Conservation (phyloP, 1,140 invertebrate genomes). For the Sogatella furcifera region DNA sequence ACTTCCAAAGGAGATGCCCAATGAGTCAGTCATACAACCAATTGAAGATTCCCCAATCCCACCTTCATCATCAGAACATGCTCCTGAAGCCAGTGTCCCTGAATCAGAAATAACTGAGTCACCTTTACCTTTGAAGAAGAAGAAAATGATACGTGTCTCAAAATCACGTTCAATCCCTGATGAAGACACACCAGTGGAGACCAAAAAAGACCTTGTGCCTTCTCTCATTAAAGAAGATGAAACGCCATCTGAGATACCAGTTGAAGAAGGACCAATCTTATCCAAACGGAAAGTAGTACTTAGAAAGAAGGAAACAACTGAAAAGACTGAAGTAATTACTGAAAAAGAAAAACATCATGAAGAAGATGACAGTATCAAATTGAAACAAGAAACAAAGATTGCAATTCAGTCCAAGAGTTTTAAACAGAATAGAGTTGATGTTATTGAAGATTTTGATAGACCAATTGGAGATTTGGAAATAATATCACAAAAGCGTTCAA, state of each 20-base stretch:
- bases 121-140: conserved; percentile 3
- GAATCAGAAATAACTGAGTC: not conserved
- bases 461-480: conserved; percentile 44
- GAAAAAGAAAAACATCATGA: conserved; percentile 31
- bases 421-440: conserved; percentile 7
- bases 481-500: conserved; percentile 33
- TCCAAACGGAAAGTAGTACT: conserved; percentile 5
- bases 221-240: not conserved
- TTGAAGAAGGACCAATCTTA: not conserved
- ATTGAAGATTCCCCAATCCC: not conserved
- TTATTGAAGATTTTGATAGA: conserved; percentile 26
- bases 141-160: conserved; percentile 4
- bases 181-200: not conserved
- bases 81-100: not conserved
- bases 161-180: conserved; percentile 1
- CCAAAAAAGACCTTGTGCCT: not conserved
- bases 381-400: conserved; percentile 38
- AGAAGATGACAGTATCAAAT: conserved; percentile 27
- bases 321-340: conserved; percentile 21
- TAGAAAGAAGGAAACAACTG: conserved; percentile 30
- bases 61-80: not conserved
- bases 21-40: not conserved
- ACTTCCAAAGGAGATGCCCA: conserved; percentile 5
- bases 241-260: not conserved
- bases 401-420: conserved; percentile 38